Evolutionary conservation across 2,888 invertebrate species (phyloP).

Genomic region (Prosapia bicincta): DNA sequence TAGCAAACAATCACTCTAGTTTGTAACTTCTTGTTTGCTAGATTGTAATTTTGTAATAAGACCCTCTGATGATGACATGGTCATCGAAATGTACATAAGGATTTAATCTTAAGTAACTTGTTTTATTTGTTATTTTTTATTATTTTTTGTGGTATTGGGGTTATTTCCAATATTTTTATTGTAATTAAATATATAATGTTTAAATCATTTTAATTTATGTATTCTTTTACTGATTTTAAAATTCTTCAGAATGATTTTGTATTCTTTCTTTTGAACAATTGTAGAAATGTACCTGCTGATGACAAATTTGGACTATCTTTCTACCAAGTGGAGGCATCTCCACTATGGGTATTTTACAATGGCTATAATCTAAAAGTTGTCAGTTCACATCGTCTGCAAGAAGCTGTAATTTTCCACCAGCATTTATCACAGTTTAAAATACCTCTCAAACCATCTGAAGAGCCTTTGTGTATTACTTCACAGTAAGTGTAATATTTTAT

Average conservation of each 20-base stretch:
- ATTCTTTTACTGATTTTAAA: neutral
- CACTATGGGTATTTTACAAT: constrained; percentile 8
- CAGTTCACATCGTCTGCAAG: constrained; percentile 33
- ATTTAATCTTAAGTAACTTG: too few species aligned
- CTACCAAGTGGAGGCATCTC: constrained; percentile 10
- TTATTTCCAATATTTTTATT: too few species aligned
- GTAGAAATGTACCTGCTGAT: neutral
- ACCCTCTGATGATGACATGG: too few species aligned
- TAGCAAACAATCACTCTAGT: too few species aligned
- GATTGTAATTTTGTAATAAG: too few species aligned
- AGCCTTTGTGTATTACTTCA: neutral
- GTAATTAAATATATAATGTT: too few species aligned
- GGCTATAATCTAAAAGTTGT: constrained; percentile 19
- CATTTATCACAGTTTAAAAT: constrained; percentile 31
- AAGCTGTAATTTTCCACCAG: constrained; percentile 34
- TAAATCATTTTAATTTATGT: too few species aligned
- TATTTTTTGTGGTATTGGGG: too few species aligned
- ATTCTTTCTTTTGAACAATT: neutral
- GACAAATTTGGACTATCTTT: neutral
- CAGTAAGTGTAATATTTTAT: constrained; percentile 1
- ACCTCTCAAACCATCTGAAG: constrained; percentile 33
- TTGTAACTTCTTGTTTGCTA: too few species aligned
- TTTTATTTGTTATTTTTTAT: too few species aligned
- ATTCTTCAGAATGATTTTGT: neutral
- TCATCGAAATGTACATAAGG: too few species aligned